Evolutionary conservation across 2,797 vertebrate species (phyloP), one percentile per base, ranked within the genome.

Genomic region (Neosilurus mollespiculum): DNA sequence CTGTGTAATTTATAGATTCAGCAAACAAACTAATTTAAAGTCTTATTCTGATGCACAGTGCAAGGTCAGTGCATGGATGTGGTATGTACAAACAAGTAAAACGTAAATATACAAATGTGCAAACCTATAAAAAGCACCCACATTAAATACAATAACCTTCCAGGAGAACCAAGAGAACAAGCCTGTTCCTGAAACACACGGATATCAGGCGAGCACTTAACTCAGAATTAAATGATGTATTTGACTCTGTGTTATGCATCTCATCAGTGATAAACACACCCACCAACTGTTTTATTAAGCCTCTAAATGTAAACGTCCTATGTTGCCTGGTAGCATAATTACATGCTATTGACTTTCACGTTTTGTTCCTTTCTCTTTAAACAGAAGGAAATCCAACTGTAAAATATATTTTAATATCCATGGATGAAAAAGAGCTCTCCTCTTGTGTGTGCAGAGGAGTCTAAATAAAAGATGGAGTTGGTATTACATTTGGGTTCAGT

Each of bases 241-340:
- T 73, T 15, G 24, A 9, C 51, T 10, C 51, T 3, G 53, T 58
- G 20, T 76, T 76, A 3, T 9, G 73, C 56, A 16, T 61, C 73
- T 77, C 73, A 43, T 77, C 56, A 61, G 56, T 26, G 5, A n/a
- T 22, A 37, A 76, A 77, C 73, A 61, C 73, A 61, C 56, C 73
- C 56, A 61, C 73, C 56, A 15, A 61, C 16, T 73, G 71, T 73
- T 73, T 73, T 56, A 73, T 73, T 73, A 56, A 73, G 24, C 24
- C 51, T 73, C n/a, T n/a, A 73, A 14, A 73, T 73, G 15, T 26
- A 34, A 18, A 43, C 30, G 6, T 58, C 54, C 30, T 77, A n/a
- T 10, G 11, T 61, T 61, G 30, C 34, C 56, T 61, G 56, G 56
- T 22, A 37, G 73, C 73, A 22, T 59, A 61, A 61, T 61, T 56